These are phyloP conservation scores for Nycticorax nycticorax DNA, from an alignment of 2,113 vertebrate species.

Conservation along the genomic window DNA sequence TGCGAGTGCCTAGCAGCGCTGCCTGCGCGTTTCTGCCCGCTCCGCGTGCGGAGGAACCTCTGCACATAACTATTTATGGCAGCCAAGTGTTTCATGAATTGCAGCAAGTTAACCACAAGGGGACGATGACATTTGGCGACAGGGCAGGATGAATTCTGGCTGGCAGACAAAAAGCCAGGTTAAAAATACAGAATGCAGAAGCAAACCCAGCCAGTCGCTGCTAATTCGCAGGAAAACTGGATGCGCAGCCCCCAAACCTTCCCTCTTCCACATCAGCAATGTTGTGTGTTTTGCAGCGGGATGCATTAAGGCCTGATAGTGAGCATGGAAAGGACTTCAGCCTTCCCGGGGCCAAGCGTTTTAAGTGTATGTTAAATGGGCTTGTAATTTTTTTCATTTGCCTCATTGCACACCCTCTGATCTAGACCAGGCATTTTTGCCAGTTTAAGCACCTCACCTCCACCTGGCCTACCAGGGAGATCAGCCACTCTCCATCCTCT, in stretches of 20 bases:
- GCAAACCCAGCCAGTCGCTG: not conserved
- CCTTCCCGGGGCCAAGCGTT: not conserved
- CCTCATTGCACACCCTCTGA: not conserved
- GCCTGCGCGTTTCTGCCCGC: constrained; percentile 17
- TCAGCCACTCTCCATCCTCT: not conserved
- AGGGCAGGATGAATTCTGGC: constrained; percentile 28
- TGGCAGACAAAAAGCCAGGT: constrained; percentile 15
- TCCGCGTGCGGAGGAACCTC: not conserved
- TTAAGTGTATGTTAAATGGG: not conserved
- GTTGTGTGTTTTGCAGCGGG: not conserved
- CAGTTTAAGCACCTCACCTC: not conserved
- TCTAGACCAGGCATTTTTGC: not conserved
- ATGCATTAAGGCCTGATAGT: not conserved
- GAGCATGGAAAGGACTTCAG: not conserved
- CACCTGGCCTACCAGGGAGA: not conserved
- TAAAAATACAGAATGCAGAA: constrained; percentile 47
- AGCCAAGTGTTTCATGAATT: constrained; percentile 70
- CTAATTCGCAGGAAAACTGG: not conserved
- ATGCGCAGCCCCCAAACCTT: not conserved
- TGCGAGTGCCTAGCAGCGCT: constrained; percentile 58
- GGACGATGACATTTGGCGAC: constrained; percentile 67
- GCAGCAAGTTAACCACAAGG: constrained; percentile 66
- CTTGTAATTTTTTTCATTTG: not conserved
- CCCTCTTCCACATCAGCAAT: accelerated
- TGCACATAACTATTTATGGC: constrained; percentile 68